Evolutionary conservation across 2,113 vertebrate genomes (phyloP).

Genomic region (Sinocyclocheilus anshuiensis): DNA sequence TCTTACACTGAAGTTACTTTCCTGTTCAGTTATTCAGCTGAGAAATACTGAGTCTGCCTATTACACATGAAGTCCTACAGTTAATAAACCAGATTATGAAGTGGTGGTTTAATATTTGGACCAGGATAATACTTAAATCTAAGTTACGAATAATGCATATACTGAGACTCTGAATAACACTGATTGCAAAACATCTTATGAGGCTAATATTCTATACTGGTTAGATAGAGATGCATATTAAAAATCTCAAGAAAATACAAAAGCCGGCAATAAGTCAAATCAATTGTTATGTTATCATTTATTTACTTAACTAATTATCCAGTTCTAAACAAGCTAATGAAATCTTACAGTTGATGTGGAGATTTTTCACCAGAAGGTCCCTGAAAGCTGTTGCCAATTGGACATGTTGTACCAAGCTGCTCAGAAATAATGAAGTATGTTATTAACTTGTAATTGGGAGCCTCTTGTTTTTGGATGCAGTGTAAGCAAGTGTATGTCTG

Average conservation of each 20-base stretch:
- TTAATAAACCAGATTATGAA: background rate
- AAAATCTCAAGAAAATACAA: background rate
- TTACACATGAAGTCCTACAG: background rate
- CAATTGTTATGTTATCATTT: constrained; percentile 11
- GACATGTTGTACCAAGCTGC: constrained; percentile 22
- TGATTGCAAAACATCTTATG: background rate
- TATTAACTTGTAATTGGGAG: constrained; percentile 39
- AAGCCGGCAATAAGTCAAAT: background rate
- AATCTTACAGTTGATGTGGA: constrained; percentile 1
- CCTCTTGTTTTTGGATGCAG: constrained; percentile 20
- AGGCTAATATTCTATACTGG: background rate
- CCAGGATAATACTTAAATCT: background rate
- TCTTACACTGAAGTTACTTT: constrained; percentile 8
- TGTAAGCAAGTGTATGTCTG: background rate
- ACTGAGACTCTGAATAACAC: background rate
- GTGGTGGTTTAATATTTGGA: background rate
- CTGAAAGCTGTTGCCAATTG: constrained; percentile 22
- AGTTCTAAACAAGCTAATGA: background rate
- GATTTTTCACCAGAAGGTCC: constrained; percentile 13
- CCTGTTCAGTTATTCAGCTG: constrained; percentile 8
- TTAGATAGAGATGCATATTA: constrained; percentile 19
- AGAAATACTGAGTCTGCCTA: background rate
- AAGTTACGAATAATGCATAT: background rate
- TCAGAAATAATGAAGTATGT: constrained; percentile 37
- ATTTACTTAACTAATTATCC: background rate